Conservation (phyloP, 2,113 vertebrate genomes). For the Rhegmatorhina hoffmannsi region DNA sequence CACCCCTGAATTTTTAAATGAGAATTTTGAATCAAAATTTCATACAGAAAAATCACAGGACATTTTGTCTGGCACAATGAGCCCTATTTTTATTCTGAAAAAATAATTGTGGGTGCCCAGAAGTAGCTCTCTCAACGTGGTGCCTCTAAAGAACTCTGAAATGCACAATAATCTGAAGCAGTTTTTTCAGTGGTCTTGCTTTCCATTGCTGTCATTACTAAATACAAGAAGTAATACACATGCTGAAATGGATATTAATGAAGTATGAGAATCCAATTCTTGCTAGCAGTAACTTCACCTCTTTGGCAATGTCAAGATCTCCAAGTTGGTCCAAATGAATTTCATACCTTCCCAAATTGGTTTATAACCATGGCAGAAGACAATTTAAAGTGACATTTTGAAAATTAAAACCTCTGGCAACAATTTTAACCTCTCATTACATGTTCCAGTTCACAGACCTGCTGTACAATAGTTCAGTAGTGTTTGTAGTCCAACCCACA, state of each 20-base stretch:
- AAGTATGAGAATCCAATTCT: neutral
- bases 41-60: neutral
- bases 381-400: neutral
- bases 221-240: neutral
- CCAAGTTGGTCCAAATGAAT: neutral
- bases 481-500: neutral
- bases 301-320: neutral
- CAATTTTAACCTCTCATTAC: neutral
- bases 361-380: neutral
- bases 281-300: neutral
- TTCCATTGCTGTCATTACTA: neutral
- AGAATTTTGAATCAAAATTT: neutral
- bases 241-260: neutral
- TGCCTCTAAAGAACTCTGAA: neutral
- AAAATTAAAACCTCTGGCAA: constrained; percentile 12
- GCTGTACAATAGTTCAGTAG: neutral
- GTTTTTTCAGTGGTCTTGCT: neutral
- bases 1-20: neutral
- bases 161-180: neutral
- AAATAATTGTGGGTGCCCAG: neutral
- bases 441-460: neutral
- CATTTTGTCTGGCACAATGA: neutral
- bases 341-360: neutral
- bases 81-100: neutral
- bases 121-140: neutral